Conservation (phyloP, 2,113 vertebrate genomes). For the Mandrillus leucophaeus region DNA sequence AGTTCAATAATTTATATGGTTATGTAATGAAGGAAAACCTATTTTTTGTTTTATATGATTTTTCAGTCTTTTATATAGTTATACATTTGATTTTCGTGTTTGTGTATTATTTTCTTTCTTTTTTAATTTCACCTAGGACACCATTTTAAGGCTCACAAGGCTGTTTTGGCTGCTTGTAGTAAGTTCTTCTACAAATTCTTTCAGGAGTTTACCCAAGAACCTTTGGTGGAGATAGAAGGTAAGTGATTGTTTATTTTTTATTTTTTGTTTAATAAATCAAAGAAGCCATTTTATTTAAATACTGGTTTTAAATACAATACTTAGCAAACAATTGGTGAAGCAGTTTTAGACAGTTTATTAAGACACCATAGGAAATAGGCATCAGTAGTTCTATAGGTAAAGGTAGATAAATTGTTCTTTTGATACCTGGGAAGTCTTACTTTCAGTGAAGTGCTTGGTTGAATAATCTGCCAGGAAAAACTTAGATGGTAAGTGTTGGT, state of each 20-base stretch:
- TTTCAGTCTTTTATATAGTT: neutral
- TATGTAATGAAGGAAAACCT: neutral
- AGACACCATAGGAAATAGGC: neutral
- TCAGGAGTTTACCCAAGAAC: too few species aligned
- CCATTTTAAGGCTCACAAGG: too few species aligned
- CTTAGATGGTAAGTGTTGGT: neutral
- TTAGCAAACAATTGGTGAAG: neutral
- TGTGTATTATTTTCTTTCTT: neutral
- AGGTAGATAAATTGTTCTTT: slow-evolving; percentile 35
- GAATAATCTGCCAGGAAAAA: slow-evolving; percentile 27
- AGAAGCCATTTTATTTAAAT: neutral
- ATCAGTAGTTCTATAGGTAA: neutral
- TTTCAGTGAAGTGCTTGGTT: neutral
- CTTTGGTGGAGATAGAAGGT: too few species aligned
- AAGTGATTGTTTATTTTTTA: neutral
- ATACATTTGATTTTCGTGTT: slow-evolving; percentile 12
- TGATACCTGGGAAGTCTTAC: slow-evolving; percentile 47
- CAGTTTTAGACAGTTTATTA: neutral
- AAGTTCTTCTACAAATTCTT: too few species aligned
- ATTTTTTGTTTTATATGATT: neutral
- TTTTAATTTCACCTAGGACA: neutral
- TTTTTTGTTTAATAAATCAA: neutral
- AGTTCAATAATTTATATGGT: neutral
- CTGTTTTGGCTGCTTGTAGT: too few species aligned
- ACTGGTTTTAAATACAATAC: slow-evolving; percentile 33